phyloP scores from a whole-genome alignment of 23 tunicate genomes.

The Trididemnum nubilum region DNA sequence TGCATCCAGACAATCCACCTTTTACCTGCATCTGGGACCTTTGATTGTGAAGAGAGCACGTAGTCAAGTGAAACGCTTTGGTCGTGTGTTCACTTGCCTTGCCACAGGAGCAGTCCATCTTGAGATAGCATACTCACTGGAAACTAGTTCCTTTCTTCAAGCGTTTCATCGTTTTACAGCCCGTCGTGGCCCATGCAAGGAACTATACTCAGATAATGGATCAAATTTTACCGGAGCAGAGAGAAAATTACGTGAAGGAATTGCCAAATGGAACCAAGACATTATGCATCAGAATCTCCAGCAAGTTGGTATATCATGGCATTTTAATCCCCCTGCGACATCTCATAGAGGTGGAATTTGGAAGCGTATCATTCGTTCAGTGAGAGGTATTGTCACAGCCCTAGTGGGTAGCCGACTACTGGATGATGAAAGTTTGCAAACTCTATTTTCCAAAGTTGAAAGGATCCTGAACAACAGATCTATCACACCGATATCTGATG shows the following conservation, averaged over 20 bases:
- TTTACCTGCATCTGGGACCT: slow-evolving; percentile 32
- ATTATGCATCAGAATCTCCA: background rate
- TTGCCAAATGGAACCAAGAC: slow-evolving; percentile 5
- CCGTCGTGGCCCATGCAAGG: slow-evolving; percentile 11
- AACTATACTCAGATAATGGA: slow-evolving; percentile 25
- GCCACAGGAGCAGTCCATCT: slow-evolving; percentile 38
- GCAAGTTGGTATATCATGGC: background rate
- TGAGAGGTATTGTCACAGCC: background rate
- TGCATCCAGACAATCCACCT: slow-evolving; percentile 1
- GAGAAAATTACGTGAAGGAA: slow-evolving; percentile 12
- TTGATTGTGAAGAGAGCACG: slow-evolving; percentile 34
- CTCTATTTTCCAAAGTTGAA: background rate
- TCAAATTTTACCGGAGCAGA: slow-evolving; percentile 18
- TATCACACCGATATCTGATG: background rate
- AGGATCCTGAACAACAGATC: background rate
- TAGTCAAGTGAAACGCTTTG: slow-evolving; percentile 39
- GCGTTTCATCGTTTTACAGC: slow-evolving; percentile 18
- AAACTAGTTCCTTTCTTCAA: slow-evolving; percentile 24
- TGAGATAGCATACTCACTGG: slow-evolving; percentile 24
- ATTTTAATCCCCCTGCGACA: background rate
- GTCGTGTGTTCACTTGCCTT: slow-evolving; percentile 23
- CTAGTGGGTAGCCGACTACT: background rate
- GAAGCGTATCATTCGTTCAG: slow-evolving; percentile 19
- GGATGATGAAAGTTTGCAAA: background rate
- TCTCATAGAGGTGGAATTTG: background rate